Base-by-base conservation (phyloP, 2,797 vertebrate species). In the Apogon hyalosoma region DNA sequence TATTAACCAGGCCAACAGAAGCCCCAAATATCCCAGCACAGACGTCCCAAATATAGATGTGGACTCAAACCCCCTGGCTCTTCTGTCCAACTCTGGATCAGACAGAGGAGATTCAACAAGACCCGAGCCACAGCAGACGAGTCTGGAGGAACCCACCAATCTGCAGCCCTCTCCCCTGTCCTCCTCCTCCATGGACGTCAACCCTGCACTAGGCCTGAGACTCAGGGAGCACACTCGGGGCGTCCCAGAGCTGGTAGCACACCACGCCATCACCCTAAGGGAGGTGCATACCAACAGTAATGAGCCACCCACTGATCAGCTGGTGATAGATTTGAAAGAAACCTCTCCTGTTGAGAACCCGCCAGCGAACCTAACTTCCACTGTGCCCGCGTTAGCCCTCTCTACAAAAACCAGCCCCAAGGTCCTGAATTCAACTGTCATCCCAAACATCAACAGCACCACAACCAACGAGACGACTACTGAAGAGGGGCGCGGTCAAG, bases 261-360 rank as follows among this genome's bases (percentile, higher is more conserved):
- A 74, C 52, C 93, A 94, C 42, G 55, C 82, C 68, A 95, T 94
- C 89, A 94, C 84, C 47, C 79, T 84, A 43, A 89, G 94, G 84
- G 90, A 92, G 66, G 91, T 88, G 64, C 85, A 80, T 46, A 67
- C 64, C 47, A 63, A 70, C 51, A 49, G 28, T 16, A 74, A 13
- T 21, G 73, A 9, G 42, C 48, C 63, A 40, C 55, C 90, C 75
- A 92, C 90, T 11, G 55, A 71, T 43, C 80, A 56, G 86, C 88
- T 92, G 76, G 54, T 36, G 54, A 21, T 80, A 3, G 84, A 82
- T 45, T 60, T 1, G 16, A 2, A 18, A 18, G 0, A 13, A 12
- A 39, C 11, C 6, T 11, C 75, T 55, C 67, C 80, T 18, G 87
- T 73, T 15, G 31, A 73, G 28, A 79, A 39, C 63, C 69, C 70